Evolutionary conservation across 2,888 invertebrate genomes (phyloP).

Genomic region (Amphimallon solstitiale): DNA sequence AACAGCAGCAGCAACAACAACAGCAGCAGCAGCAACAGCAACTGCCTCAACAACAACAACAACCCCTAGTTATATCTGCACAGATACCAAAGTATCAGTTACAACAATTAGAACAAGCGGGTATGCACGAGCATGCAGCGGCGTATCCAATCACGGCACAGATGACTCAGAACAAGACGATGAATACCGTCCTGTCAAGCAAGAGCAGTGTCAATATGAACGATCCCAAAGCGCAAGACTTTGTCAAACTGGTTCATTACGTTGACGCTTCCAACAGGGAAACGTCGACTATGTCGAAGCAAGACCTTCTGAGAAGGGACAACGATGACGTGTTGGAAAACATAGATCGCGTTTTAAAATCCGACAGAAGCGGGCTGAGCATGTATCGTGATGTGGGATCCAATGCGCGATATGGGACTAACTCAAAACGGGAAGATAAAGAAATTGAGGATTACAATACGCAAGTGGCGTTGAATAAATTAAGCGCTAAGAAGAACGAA

Average conservation of each 20-base stretch:
- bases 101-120: background rate
- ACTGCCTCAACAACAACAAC: background rate
- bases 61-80: constrained; percentile 7
- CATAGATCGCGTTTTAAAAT: constrained; percentile 35
- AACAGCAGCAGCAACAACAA: too few relatives aligned
- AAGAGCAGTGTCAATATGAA: background rate
- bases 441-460: background rate
- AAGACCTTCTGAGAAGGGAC: constrained; percentile 34
- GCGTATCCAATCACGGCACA: background rate
- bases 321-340: constrained; percentile 36
- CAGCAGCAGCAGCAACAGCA: background rate
- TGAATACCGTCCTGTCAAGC: background rate
- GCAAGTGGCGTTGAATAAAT: background rate
- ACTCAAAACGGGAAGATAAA: constrained; percentile 5
- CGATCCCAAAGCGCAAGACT: constrained; percentile 23
- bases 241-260: constrained; percentile 30
- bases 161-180: background rate
- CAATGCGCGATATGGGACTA: background rate
- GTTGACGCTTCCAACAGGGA: constrained; percentile 32
- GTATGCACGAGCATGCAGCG: background rate
- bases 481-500: background rate
- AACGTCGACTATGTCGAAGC: constrained; percentile 6
- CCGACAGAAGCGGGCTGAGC: constrained; percentile 35
- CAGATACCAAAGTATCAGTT: background rate
- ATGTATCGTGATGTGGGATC: constrained; percentile 13